These are phyloP conservation scores for Spodoptera exigua DNA, from an alignment of 2,888 invertebrate genomes.

Conservation along the genomic window DNA sequence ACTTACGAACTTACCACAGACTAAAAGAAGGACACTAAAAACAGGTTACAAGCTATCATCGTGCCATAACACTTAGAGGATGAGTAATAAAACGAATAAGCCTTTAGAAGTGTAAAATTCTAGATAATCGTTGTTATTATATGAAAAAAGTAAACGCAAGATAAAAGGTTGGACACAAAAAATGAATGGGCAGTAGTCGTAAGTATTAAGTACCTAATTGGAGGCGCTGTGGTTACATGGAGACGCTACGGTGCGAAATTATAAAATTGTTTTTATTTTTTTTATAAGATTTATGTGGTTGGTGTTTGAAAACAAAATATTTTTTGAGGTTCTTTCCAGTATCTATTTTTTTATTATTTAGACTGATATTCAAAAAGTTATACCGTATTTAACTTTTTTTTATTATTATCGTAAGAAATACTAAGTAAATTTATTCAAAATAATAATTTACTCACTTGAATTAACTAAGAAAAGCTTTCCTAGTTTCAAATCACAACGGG, in stretches of 20 bases:
- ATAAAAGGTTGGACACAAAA: constrained; percentile 52
- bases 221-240: constrained; percentile 22
- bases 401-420: too few species aligned
- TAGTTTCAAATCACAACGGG: too few species aligned
- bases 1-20: neutral
- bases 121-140: constrained; percentile 61
- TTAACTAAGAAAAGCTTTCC: too few species aligned
- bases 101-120: constrained; percentile 52
- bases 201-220: constrained; percentile 38
- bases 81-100: constrained; percentile 35
- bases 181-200: constrained; percentile 51
- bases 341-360: too few species aligned
- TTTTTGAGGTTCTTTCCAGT: too few species aligned
- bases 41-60: constrained; percentile 18
- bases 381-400: too few species aligned
- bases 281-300: too few species aligned
- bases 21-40: constrained; percentile 5
- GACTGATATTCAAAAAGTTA: too few species aligned
- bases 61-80: constrained; percentile 27
- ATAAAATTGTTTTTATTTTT: too few species aligned
- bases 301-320: too few species aligned
- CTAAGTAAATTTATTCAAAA: too few species aligned
- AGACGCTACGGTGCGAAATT: neutral
- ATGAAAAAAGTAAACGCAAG: constrained; percentile 34
- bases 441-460: too few species aligned